phyloP scores from a whole-genome alignment of 2,888 invertebrate species.

The Linnaemya vulpina region DNA sequence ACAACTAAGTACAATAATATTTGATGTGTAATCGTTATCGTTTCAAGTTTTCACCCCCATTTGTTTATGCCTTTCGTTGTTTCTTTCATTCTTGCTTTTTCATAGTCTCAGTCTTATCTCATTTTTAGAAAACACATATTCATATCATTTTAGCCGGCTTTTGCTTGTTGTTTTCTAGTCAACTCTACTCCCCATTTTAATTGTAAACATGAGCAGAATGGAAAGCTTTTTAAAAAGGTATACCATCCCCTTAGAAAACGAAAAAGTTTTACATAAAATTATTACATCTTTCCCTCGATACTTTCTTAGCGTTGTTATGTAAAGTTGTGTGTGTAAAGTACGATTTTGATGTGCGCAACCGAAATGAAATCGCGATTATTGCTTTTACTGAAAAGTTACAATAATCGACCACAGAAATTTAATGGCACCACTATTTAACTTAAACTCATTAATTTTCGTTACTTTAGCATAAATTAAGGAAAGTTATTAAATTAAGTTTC shows the following conservation, averaged over 20 bases:
- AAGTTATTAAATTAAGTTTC: no score
- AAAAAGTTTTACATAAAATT: neutral
- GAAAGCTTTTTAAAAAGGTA: conserved; percentile 42
- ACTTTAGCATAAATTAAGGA: no score
- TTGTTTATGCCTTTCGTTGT: conserved; percentile 22
- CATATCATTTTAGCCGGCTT: conserved; percentile 52
- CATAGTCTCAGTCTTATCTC: conserved; percentile 44
- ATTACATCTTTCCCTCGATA: neutral
- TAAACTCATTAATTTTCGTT: no score
- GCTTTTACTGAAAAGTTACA: no score
- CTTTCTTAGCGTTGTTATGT: no score
- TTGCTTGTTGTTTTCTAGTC: conserved; percentile 30
- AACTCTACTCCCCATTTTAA: conserved; percentile 48
- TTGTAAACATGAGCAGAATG: neutral
- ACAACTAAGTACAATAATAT: conserved; percentile 11
- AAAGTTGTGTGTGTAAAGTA: no score
- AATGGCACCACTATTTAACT: no score
- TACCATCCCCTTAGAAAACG: conserved; percentile 54
- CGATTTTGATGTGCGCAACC: no score
- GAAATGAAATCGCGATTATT: no score
- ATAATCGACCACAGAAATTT: no score
- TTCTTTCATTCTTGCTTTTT: neutral
- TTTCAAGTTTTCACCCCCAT: conserved; percentile 64
- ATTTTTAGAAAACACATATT: neutral
- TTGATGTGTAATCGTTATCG: conserved; percentile 65